Evolutionary conservation across 2,888 invertebrate genomes (phyloP).

Genomic region (Lithophane socia): DNA sequence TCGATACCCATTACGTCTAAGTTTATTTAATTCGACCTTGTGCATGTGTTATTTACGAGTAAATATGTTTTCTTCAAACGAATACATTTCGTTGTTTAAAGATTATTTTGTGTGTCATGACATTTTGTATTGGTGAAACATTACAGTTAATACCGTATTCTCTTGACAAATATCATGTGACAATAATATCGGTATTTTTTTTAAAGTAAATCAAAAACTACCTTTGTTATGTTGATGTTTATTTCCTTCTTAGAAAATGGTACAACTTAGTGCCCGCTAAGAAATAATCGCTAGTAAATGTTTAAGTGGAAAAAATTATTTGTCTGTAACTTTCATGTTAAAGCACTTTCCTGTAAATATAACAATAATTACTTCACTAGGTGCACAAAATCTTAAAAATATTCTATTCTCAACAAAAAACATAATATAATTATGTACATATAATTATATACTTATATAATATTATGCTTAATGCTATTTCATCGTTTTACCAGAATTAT

Average conservation of each 20-base stretch:
- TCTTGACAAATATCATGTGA: background rate
- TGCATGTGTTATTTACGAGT: background rate
- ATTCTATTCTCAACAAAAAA: conserved; percentile 5
- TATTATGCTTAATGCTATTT: background rate
- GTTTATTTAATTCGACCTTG: background rate
- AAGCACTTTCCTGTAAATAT: conserved; percentile 63
- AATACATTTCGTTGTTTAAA: background rate
- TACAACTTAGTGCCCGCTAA: conserved; percentile 1
- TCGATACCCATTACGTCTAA: background rate
- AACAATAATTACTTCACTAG: conserved; percentile 48
- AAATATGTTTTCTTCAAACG: background rate
- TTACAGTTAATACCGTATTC: no score
- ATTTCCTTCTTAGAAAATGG: conserved; percentile 9
- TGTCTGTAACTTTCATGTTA: conserved; percentile 34
- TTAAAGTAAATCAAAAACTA: background rate
- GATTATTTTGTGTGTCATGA: no score
- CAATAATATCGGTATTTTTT: background rate
- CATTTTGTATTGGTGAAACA: background rate
- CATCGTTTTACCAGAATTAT: background rate
- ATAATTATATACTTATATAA: background rate
- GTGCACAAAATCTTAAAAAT: conserved; percentile 42
- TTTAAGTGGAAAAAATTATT: conserved; percentile 26
- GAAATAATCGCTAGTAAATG: conserved; percentile 23
- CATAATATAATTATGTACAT: background rate
- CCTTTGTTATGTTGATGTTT: background rate